Evolutionary conservation across 2,888 invertebrate genomes (phyloP), one percentile per base, ranked within the genome.

Genomic region (Dolichopus griseipennis): DNA sequence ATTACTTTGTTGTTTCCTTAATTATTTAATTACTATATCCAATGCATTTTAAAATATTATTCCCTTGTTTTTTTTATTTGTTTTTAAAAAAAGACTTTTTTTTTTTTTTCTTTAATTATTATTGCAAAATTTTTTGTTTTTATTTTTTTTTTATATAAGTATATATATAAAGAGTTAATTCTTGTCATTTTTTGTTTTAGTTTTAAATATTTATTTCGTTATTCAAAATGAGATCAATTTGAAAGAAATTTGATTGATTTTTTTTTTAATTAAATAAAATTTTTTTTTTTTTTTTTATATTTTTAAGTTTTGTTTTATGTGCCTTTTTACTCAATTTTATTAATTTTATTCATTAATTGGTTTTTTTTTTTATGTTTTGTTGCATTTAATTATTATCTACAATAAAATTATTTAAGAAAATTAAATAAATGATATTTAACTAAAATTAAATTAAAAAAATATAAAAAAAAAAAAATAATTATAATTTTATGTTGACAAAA

Each of bases 221-320:
- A 52, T 52, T 52, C 15, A 52, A 52, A 52, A 52, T 52, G 52
- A 52, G 52, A 52, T 52, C 52, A 52, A 15, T 52, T 52, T 52
- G 52, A 52, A 52, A 52, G 52, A 52, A 52, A 52, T 52, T 52
- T 52, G 18, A 21, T 62, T 22, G 22, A 62, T 22, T 62, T 7
- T 21, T 62, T 61, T 18, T 18, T 18, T 52, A n/a, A 6, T 15
- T 62, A 9, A 12, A 21, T 22, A n/a, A n/a, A n/a, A 20, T 10
- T 21, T 62, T 52, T 52, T 18, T 52, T 52, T 52, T 52, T 52
- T 52, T 52, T 12, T 7, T 52, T 52, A 18, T 15, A 18, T 52
- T 52, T 12, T 52, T 52, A 9, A 43, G 4, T 15, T 52, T 52
- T 12, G 9, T 52, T 15, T 52, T 52, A 1, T 52, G 18, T 52